A percentile compares a stretch with the other conserved stretches of the same genome.
Conservation (phyloP, 2,113 vertebrate species). For the Barbus barbus region DNA sequence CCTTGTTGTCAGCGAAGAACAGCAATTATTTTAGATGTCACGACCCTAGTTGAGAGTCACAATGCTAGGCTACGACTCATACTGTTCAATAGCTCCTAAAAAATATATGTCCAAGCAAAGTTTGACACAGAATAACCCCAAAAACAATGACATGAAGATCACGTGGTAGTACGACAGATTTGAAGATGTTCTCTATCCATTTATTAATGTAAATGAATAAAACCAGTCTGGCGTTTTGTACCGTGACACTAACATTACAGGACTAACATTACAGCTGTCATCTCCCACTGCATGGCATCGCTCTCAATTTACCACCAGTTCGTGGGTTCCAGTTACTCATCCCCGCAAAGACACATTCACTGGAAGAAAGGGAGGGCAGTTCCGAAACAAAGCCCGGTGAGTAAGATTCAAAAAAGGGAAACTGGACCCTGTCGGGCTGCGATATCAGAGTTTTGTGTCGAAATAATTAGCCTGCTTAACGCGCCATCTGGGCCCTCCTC, state of each 20-base stretch:
- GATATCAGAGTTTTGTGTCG: constrained; percentile 98
- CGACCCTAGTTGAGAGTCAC: not conserved
- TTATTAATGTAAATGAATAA: constrained; percentile 7
- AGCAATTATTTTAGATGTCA: not conserved
- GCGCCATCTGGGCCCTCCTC: constrained; percentile 96
- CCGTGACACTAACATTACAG: constrained; percentile 49
- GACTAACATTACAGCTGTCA: constrained; percentile 65
- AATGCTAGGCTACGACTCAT: not conserved
- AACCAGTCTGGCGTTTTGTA: constrained; percentile 50
- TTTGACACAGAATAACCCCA: not conserved
- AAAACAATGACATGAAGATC: too few relatives aligned
- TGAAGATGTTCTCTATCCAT: not conserved
- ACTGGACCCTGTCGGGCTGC: constrained; percentile 86
- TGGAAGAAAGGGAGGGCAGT: not conserved
- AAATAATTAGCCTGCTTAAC: constrained; percentile 99
- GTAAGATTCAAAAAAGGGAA: constrained; percentile 83
- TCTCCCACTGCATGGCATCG: constrained; percentile 46
- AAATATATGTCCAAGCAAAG: not conserved
- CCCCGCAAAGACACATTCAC: constrained; percentile 19
- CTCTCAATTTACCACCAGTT: constrained; percentile 23
- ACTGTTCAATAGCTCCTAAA: not conserved
- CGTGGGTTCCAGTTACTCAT: constrained; percentile 10
- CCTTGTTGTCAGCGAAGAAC: too few relatives aligned
- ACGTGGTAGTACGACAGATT: not conserved
- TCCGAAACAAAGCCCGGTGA: constrained; percentile 54